Conservation (phyloP, 2,888 invertebrate species). For the Pseudanteris insignis region DNA sequence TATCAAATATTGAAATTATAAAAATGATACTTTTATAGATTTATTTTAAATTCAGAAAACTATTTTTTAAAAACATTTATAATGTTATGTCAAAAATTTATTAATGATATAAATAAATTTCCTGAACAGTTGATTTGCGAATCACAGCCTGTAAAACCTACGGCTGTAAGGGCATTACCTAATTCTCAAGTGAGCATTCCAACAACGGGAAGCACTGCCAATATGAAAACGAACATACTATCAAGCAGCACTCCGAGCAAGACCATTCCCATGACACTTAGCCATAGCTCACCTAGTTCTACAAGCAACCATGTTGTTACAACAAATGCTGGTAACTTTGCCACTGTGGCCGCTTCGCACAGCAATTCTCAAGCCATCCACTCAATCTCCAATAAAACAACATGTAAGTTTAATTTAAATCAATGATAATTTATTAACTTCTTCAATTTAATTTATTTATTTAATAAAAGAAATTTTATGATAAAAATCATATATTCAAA, state of each 20-base stretch:
- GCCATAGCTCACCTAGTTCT: slow-evolving; percentile 66
- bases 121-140: slow-evolving; percentile 26
- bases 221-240: slow-evolving; percentile 69
- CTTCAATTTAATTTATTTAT: background rate
- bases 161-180: slow-evolving; percentile 72
- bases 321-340: slow-evolving; percentile 70
- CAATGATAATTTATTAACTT: background rate
- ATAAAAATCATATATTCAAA: no score
- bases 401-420: slow-evolving; percentile 56
- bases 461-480: no score
- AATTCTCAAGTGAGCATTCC: slow-evolving; percentile 72
- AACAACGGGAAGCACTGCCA: slow-evolving; percentile 68
- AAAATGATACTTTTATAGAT: no score
- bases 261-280: slow-evolving; percentile 72
- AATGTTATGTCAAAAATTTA: no score
- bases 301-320: slow-evolving; percentile 64
- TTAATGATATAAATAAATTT: no score
- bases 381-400: slow-evolving; percentile 65
- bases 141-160: slow-evolving; percentile 84
- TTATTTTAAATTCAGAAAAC: no score
- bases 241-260: slow-evolving; percentile 65
- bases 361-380: slow-evolving; percentile 64
- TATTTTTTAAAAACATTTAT: no score
- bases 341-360: slow-evolving; percentile 72
- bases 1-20: no score